Percentiles rank a stretch among this genome's conserved stretches.
Conservation (phyloP, 2,113 vertebrate species). For the Boulengeromyrus knoepffleri region DNA sequence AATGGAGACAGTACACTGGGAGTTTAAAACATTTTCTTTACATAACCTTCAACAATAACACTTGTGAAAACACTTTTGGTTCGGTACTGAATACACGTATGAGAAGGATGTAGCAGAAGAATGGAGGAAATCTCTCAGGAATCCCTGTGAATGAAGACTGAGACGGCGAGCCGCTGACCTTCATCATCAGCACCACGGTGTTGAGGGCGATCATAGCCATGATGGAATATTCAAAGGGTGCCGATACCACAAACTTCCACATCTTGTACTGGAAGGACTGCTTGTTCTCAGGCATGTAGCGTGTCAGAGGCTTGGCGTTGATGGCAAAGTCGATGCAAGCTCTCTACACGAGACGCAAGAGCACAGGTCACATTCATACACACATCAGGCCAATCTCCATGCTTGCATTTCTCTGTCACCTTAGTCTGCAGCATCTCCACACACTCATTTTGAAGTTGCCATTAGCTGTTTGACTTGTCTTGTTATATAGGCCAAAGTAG, state of each 20-base stretch:
- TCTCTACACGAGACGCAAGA: constrained; percentile 60
- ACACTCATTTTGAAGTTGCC: not conserved
- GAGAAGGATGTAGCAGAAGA: not conserved
- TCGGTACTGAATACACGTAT: not conserved
- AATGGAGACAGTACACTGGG: not conserved
- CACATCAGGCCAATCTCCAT: not conserved
- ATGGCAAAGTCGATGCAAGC: constrained; percentile 97
- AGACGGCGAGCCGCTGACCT: constrained; percentile 57
- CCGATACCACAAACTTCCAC: constrained; percentile 94
- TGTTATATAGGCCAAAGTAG: not conserved
- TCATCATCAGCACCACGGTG: constrained; percentile 97
- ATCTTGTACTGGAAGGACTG: constrained; percentile 93
- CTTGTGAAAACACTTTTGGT: not conserved
- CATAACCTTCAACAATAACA: not conserved
- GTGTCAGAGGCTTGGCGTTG: constrained; percentile 87
- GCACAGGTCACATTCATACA: not conserved
- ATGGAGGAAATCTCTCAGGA: not conserved
- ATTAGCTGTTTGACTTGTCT: not conserved
- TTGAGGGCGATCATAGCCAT: constrained; percentile 98
- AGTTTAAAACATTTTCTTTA: not conserved
- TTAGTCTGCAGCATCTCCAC: not conserved
- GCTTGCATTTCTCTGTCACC: not conserved
- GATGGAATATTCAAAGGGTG: constrained; percentile 94
- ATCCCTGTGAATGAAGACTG: not conserved
- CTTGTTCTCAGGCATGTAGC: constrained; percentile 90